Percentiles rank a stretch among this genome's conserved stretches.
Evolutionary conservation across 2,888 invertebrate species (phyloP).

Genomic region (Heliothis peltigera): DNA sequence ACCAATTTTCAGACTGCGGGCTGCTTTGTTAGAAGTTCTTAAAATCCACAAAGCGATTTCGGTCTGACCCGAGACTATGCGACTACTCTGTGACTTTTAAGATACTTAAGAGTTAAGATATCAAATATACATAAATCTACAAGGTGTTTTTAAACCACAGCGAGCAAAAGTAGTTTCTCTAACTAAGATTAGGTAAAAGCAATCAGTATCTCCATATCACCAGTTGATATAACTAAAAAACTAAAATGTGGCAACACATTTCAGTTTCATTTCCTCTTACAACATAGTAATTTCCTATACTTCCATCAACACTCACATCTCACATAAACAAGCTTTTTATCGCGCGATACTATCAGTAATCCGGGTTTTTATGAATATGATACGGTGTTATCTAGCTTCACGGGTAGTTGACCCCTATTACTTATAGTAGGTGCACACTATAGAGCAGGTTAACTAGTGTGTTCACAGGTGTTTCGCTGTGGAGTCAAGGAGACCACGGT

Average conservation of each 20-base stretch:
- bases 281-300: slow-evolving; percentile 39
- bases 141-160: too few species aligned
- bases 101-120: too few species aligned
- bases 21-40: too few species aligned
- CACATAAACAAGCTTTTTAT: slow-evolving; percentile 12
- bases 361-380: slow-evolving; percentile 19
- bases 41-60: too few species aligned
- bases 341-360: slow-evolving; percentile 16
- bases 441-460: slow-evolving; percentile 52
- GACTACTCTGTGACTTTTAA: too few species aligned
- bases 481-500: slow-evolving; percentile 73
- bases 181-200: background rate
- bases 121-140: too few species aligned
- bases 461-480: slow-evolving; percentile 61
- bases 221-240: background rate
- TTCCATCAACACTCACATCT: slow-evolving; percentile 20
- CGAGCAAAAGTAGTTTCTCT: background rate
- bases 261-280: slow-evolving; percentile 15
- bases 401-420: slow-evolving; percentile 56
- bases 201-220: background rate
- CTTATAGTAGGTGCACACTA: slow-evolving; percentile 24
- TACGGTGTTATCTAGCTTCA: slow-evolving; percentile 48
- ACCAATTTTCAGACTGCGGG: too few species aligned
- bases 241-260: background rate
- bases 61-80: too few species aligned